Percentiles rank a stretch among this genome's conserved stretches.
phyloP scores from a whole-genome alignment of 2,113 vertebrate genomes.

The Sander vitreus region DNA sequence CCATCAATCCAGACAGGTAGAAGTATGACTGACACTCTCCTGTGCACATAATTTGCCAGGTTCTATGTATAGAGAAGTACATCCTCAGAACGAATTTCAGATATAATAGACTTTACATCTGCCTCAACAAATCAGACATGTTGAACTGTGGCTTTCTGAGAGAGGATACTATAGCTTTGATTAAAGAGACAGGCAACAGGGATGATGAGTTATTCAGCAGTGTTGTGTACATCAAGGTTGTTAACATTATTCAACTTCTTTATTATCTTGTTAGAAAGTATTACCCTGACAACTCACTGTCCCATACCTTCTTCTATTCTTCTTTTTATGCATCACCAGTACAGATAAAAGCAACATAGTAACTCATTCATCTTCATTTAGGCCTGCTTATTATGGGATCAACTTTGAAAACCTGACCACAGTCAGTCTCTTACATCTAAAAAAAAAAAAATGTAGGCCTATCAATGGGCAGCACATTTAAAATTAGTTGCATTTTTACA shows the following conservation, averaged over 20 bases:
- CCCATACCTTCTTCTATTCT: not conserved
- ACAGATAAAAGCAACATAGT: not conserved
- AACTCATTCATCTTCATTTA: not conserved
- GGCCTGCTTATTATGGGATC: not conserved
- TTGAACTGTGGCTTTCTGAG: not conserved
- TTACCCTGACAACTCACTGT: not conserved
- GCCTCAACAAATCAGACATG: not conserved
- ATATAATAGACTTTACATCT: not conserved
- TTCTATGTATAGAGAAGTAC: not conserved
- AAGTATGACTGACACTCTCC: slow-evolving; percentile 8
- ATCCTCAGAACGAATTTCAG: not conserved
- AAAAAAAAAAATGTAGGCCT: not conserved
- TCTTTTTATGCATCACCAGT: not conserved
- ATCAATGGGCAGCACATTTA: not conserved
- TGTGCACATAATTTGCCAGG: slow-evolving; percentile 4
- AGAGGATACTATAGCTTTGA: not conserved
- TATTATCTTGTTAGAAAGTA: not conserved
- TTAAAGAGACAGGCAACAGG: not conserved
- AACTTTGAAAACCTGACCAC: not conserved
- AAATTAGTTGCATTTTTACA: not conserved
- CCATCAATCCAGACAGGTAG: slow-evolving; percentile 17
- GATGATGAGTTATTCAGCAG: too few species aligned
- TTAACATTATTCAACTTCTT: not conserved
- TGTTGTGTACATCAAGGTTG: not conserved
- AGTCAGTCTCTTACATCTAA: not conserved